These are phyloP conservation scores for Mycalesis mineus DNA, from an alignment of 2,888 invertebrate genomes.

Conservation along the genomic window DNA sequence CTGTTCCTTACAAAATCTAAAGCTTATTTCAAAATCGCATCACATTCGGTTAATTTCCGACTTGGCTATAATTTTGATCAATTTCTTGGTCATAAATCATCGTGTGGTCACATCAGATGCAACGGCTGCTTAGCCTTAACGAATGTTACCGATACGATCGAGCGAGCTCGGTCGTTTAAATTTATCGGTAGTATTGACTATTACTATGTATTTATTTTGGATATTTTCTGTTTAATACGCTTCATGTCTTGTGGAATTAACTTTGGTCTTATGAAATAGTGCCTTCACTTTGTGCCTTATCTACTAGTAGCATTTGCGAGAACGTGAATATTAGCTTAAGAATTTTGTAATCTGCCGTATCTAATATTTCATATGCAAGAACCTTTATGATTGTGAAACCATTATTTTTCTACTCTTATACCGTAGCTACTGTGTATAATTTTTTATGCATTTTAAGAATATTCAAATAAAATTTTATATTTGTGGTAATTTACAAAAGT, in stretches of 20 bases:
- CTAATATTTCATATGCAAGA: slow-evolving; percentile 1
- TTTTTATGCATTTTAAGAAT: not conserved
- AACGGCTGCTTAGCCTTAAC: slow-evolving; percentile 22
- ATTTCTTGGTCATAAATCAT: no score
- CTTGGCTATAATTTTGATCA: no score
- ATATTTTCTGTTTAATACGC: slow-evolving; percentile 52
- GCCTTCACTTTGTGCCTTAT: slow-evolving; percentile 56
- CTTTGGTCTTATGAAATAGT: slow-evolving; percentile 45
- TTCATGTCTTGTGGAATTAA: slow-evolving; percentile 56
- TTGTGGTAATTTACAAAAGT: no score
- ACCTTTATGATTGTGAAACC: not conserved
- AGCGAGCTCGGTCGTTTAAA: slow-evolving; percentile 36
- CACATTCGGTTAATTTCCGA: no score
- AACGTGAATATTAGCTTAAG: slow-evolving; percentile 12
- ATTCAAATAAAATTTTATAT: no score
- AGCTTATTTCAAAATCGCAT: no score
- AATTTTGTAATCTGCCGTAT: slow-evolving; percentile 10
- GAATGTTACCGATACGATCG: slow-evolving; percentile 46
- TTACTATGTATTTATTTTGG: slow-evolving; percentile 52
- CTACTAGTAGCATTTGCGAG: slow-evolving; percentile 13
- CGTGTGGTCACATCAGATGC: slow-evolving; percentile 12
- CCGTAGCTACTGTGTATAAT: no score
- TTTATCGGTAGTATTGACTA: slow-evolving; percentile 56
- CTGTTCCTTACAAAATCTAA: no score
- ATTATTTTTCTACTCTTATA: not conserved